These are phyloP conservation scores for Oreocharis arfaki DNA, from an alignment of 2,113 vertebrate genomes.

Conservation along the genomic window DNA sequence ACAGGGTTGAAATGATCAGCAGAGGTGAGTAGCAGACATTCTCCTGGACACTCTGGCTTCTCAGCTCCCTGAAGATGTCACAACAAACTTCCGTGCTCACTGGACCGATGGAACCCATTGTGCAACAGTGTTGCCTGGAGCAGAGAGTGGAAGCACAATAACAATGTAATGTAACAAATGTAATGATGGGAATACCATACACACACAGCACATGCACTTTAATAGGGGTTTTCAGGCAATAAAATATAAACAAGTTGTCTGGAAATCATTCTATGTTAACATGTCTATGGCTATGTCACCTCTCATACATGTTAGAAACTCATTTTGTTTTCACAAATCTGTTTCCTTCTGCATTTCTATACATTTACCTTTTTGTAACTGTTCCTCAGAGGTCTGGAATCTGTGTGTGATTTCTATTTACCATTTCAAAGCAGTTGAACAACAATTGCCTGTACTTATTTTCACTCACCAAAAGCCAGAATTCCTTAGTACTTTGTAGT, in stretches of 20 bases:
- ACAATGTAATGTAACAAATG: not conserved
- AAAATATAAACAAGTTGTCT: not conserved
- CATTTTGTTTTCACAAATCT: not conserved
- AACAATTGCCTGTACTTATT: not conserved
- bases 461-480: not conserved
- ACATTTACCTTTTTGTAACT: not conserved
- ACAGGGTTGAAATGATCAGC: constrained; percentile 79
- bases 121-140: not conserved
- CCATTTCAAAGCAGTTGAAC: not conserved
- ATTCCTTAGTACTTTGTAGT: not conserved
- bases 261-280: not conserved
- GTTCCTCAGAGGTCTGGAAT: not conserved
- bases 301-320: not conserved
- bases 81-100: constrained; percentile 79
- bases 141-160: not conserved
- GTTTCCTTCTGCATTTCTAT: not conserved
- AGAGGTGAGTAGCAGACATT: constrained; percentile 84
- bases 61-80: constrained; percentile 76
- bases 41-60: constrained; percentile 4
- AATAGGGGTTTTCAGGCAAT: not conserved
- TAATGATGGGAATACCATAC: not conserved
- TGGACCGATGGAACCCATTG: constrained; percentile 64
- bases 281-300: not conserved
- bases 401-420: not conserved
- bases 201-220: not conserved